A percentile compares a stretch with the other conserved stretches of the same genome.
These are phyloP conservation scores for Dicaeum eximium DNA, from an alignment of 2,113 vertebrate species.

Conservation along the genomic window DNA sequence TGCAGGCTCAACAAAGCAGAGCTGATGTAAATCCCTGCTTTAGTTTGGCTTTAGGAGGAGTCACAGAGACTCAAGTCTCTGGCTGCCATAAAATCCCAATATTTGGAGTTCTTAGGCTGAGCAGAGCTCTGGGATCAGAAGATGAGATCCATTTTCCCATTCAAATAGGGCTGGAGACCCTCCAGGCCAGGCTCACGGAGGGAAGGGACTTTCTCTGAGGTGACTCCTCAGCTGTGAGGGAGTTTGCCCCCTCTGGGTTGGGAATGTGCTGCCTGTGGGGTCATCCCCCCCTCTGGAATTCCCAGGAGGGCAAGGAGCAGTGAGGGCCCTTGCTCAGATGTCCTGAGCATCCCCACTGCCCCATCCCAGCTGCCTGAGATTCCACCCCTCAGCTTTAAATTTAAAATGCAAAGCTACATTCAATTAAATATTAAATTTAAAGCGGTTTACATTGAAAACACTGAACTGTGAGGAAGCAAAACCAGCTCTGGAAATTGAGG, in stretches of 20 bases:
- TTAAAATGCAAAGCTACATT: neutral
- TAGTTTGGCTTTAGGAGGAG: neutral
- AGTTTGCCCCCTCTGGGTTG: no score
- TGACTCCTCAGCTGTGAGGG: no score
- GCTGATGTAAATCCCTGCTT: neutral
- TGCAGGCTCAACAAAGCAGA: neutral
- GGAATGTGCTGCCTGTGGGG: no score
- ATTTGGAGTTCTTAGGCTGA: neutral
- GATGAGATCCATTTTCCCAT: neutral
- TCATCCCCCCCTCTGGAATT: no score
- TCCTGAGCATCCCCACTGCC: no score
- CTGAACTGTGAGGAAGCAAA: neutral
- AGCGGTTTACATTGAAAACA: neutral
- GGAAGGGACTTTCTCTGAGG: no score
- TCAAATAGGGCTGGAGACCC: rapidly evolving
- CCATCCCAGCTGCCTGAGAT: no score
- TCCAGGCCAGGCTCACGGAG: neutral
- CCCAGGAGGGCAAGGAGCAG: no score
- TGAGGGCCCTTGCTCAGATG: no score
- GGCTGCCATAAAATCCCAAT: neutral
- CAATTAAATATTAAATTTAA: neutral
- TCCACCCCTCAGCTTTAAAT: no score
- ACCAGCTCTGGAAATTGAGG: neutral
- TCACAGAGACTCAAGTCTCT: neutral
- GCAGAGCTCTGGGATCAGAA: neutral